A percentile compares a stretch with the other conserved stretches of the same genome.
These are phyloP conservation scores for Coregonus suidteri DNA, from an alignment of 2,797 vertebrate species.

Conservation along the genomic window DNA sequence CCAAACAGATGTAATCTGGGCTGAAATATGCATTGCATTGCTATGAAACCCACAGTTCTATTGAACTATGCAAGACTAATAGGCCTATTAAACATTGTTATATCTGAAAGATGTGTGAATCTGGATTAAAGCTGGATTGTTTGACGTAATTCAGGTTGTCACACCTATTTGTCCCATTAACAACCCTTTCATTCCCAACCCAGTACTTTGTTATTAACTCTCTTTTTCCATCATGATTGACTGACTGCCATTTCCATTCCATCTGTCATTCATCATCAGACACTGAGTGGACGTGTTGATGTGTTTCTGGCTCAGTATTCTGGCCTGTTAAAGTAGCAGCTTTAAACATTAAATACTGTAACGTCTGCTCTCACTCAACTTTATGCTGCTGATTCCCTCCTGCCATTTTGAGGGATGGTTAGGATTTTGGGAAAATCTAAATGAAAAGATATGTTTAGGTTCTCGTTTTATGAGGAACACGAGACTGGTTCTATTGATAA, in stretches of 20 bases:
- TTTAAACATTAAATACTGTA: neutral
- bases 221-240: neutral
- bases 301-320: constrained; percentile 2
- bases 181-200: neutral
- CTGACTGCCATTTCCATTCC: neutral
- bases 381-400: neutral
- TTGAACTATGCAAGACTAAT: neutral
- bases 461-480: neutral
- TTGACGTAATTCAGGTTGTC: neutral
- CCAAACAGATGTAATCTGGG: constrained; percentile 30
- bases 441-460: neutral
- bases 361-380: neutral
- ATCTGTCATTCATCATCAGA: constrained; percentile 16
- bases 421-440: neutral
- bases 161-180: neutral
- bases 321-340: neutral
- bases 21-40: neutral
- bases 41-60: neutral
- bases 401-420: neutral
- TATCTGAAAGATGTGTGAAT: neutral
- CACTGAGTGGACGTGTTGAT: constrained; percentile 3
- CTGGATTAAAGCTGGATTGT: neutral
- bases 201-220: neutral
- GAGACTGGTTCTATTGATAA: neutral
- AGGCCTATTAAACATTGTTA: neutral